Percentiles rank a stretch among this genome's conserved stretches.
Evolutionary conservation across 1,140 invertebrate genomes (phyloP).

Genomic region (Lanistes nyassanus): DNA sequence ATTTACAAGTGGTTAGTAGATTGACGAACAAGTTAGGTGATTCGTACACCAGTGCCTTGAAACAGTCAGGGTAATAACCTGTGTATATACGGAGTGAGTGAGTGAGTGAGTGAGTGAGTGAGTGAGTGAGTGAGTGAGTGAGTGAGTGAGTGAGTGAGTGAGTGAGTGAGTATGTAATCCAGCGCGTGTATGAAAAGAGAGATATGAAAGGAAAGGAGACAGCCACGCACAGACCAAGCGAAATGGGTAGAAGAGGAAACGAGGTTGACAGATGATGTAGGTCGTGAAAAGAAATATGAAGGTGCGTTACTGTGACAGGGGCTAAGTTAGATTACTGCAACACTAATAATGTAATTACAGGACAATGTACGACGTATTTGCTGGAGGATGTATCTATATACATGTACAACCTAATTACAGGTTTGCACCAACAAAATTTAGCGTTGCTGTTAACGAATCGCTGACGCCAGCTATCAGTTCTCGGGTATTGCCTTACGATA

Average conservation of each 20-base stretch:
- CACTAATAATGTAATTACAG: not conserved
- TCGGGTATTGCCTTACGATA: too few relatives aligned
- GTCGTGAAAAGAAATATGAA: slow-evolving; percentile 5
- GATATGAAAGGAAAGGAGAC: not conserved
- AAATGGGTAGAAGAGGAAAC: slow-evolving; percentile 12
- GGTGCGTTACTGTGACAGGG: not conserved
- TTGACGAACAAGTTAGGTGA: too few relatives aligned
- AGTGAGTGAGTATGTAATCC: not conserved
- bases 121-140: slow-evolving; percentile 8
- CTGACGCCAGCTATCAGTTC: too few relatives aligned
- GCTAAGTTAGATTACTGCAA: not conserved
- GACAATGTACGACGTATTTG: too few relatives aligned
- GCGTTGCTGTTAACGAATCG: too few relatives aligned
- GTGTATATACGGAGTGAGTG: not conserved
- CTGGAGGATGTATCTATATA: too few relatives aligned
- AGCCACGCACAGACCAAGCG: not conserved
- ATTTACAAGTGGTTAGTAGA: too few relatives aligned
- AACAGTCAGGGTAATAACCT: not conserved
- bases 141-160: slow-evolving; percentile 6
- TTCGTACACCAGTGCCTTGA: too few relatives aligned
- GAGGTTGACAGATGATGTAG: not conserved
- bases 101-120: slow-evolving; percentile 13
- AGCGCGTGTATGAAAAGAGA: not conserved
- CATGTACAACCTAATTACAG: too few relatives aligned
- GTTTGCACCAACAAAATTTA: too few relatives aligned